Base-by-base conservation (phyloP, 2,797 vertebrate species). In the Tragelaphus eurycerus region DNA sequence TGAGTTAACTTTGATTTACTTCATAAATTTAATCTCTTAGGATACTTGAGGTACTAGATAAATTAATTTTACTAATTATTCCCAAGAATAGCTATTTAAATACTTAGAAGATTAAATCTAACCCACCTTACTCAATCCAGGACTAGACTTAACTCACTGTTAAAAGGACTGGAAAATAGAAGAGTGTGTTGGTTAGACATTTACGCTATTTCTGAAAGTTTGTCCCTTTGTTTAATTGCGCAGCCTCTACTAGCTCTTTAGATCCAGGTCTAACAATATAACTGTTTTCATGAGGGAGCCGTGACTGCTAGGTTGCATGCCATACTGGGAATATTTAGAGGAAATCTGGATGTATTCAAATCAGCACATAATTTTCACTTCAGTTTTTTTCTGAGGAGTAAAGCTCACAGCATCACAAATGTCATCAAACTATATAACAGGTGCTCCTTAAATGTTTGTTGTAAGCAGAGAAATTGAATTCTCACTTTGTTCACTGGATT, bases 11-110 rank as follows among this genome's bases (percentile, higher is more conserved):
- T 95, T 89, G 14, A 78, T 95, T 55, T 97, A 52, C 62, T 95
- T 97, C 31, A 60, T 83, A 83, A 54, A 88, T 90, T 95, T 94
- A 89, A 78, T 93, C 74, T 95, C 14, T 95, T 89, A 76, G 4
- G 55, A 43, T 94, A 84, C 38, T 59, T 96, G 89, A 94, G 46
- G 46, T 34, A 83, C 57, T 21, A 62, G 38, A 83, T 96, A 76
- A 27, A 85, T 88, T 95, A 79, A 90, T 79, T 84, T 95, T 93
- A 95, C 76, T 96, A 76, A 46, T 89, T 95, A 96, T 83, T 85
- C 82, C 21, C 81, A 95, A 71, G 59, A 85, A 67, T 38, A 91
- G 11, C 48, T 89, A 55, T 93, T 92, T 81, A 95, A 90, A 92
- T 76, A 84, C 43, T 29, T 86, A 81, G 46, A 89, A 62, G n/a